Base-by-base conservation (phyloP, 2,113 vertebrate species). In the Lophius piscatorius region DNA sequence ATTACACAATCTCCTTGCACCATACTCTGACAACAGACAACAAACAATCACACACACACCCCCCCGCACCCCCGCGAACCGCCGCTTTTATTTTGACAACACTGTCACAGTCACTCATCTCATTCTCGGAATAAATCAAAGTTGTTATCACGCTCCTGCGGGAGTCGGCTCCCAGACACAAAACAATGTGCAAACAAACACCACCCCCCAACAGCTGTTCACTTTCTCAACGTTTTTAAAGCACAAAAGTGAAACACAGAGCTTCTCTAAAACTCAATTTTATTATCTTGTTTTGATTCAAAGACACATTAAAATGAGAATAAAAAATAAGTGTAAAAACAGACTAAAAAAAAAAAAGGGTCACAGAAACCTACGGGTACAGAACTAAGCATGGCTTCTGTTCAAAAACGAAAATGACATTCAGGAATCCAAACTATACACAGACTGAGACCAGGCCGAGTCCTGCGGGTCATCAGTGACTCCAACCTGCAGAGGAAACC, bases 281-380 rank as follows among this genome's bases (percentile, higher is more conserved):
- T 85, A 90, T 89, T 87, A 75, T 66, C 40, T 61, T 57, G 31
- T 71, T 79, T 78, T 70, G 42, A 88, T 87, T 81, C 70, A 84
- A 80, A 87, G 40, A 88, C 54, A 85, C 62, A 69, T 79, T 56
- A 80, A 81, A 81, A 51, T 28, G n/a, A 60, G 39, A 65, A 77
- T 49, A 61, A 70, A 82, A 62, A 26, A 57, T 12, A 55, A 16
- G 17, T 59, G 63, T 72, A 74, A 81, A 85, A 88, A 86, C 59
- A 47, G 73, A 58, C 74, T 80, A 84, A 75, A 55, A 66, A 34
- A 76, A 69, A 65, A 71, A 58, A 65, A 31, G 17, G 2, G 28
- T 67, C 14, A 66, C 63, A 59, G 49, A 82, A 70, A 80, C 67
- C 76, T 84, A 81, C 71, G 58, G 72, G 69, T 79, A 75, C 46